phyloP scores from a whole-genome alignment of 2,113 vertebrate species.

The Ia io region DNA sequence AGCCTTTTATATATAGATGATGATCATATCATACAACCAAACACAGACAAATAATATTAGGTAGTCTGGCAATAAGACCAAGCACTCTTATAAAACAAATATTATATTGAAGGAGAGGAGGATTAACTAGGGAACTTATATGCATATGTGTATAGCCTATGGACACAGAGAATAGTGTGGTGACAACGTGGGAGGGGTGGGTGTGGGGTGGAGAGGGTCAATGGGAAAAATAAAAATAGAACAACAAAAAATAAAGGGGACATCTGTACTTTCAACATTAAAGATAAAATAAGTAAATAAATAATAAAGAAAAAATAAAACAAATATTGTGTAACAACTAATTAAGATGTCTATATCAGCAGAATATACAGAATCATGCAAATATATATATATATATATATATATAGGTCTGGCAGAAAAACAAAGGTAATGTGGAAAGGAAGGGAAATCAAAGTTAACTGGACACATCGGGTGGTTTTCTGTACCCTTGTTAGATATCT shows the following conservation, averaged over 20 bases:
- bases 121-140: no score
- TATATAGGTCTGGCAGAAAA: background rate
- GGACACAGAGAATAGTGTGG: no score
- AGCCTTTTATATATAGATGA: background rate
- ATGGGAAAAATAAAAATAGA: no score
- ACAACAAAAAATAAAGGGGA: no score
- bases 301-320: background rate
- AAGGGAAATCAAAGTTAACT: slow-evolving; percentile 7
- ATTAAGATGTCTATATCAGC: background rate
- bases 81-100: background rate
- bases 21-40: background rate
- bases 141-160: no score
- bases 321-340: background rate
- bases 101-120: no score
- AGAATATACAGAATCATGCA: background rate
- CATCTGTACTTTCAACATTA: no score
- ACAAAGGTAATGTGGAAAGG: slow-evolving; percentile 28
- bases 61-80: slow-evolving; percentile 5
- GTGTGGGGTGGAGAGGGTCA: no score
- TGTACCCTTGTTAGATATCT: background rate
- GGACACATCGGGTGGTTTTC: background rate
- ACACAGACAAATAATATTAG: background rate
- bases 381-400: background rate
- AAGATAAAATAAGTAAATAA: no score
- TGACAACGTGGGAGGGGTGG: no score